phyloP scores from a whole-genome alignment of 1,140 invertebrate genomes.

The Rhizoglyphus robini region DNA sequence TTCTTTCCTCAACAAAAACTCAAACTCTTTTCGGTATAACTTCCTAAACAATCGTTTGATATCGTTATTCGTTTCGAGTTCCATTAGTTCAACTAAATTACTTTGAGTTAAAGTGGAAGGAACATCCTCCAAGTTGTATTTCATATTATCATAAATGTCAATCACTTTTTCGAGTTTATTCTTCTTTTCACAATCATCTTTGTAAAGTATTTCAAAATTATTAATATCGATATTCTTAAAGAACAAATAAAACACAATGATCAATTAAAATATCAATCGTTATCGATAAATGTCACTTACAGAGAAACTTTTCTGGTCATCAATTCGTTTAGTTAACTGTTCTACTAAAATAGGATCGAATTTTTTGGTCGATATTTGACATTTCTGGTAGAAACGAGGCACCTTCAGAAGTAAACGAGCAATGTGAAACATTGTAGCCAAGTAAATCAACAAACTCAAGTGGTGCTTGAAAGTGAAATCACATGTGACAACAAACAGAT shows the following conservation, averaged over 20 bases:
- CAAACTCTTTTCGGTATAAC: not conserved
- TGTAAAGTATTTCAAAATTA: not conserved
- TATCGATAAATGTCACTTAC: not conserved
- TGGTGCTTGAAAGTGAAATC: no score
- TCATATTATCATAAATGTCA: constrained; percentile 11
- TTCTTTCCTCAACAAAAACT: not conserved
- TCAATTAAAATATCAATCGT: not conserved
- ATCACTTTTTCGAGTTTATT: not conserved
- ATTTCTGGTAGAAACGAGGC: no score
- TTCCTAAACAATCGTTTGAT: not conserved
- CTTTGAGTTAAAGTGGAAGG: not conserved
- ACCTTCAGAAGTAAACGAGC: no score
- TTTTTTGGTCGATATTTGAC: no score
- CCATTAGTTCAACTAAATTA: not conserved
- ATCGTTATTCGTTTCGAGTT: not conserved
- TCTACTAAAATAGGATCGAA: not conserved
- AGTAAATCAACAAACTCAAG: no score
- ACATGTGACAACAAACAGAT: no score
- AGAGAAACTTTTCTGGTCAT: not conserved
- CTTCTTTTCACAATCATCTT: not conserved
- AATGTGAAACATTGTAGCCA: no score
- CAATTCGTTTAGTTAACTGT: not conserved
- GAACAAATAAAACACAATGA: not conserved
- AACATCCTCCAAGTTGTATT: not conserved
- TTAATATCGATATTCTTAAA: not conserved